Evolutionary conservation across 2,113 vertebrate genomes (phyloP).

Genomic region (Porphyrio hochstetteri): DNA sequence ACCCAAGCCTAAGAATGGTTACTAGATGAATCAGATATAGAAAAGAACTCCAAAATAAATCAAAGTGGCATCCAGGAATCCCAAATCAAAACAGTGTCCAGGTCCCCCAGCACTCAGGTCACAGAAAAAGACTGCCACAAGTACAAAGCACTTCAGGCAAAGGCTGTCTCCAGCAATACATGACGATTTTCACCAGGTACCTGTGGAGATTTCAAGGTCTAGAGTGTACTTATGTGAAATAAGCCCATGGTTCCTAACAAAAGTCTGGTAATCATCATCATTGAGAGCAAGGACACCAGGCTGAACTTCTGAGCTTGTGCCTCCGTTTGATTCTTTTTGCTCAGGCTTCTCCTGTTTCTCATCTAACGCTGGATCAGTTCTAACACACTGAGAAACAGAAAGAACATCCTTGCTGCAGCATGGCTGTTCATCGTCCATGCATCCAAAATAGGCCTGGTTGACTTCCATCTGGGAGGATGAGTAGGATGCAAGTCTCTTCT

Average conservation of each 20-base stretch:
- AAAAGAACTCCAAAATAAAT: neutral
- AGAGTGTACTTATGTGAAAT: conserved; percentile 88
- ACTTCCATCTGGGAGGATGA: neutral
- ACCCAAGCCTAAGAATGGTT: neutral
- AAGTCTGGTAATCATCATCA: conserved; percentile 65
- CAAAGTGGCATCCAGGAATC: neutral
- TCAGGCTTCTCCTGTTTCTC: neutral
- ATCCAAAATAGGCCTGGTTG: neutral
- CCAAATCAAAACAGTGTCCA: neutral
- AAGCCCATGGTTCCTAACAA: conserved; percentile 87
- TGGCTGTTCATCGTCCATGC: conserved; percentile 74
- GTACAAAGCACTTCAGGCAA: neutral
- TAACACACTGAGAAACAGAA: neutral
- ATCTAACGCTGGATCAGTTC: neutral
- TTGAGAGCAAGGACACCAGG: neutral
- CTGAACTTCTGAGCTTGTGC: neutral
- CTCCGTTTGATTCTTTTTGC: neutral
- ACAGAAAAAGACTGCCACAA: neutral
- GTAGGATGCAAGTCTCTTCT: neutral
- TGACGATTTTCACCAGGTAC: conserved; percentile 56
- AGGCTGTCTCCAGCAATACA: neutral
- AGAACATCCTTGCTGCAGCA: conserved; percentile 87
- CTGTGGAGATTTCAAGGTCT: conserved; percentile 82
- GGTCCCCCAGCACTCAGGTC: neutral
- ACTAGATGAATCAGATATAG: neutral